Evolutionary conservation across 2,888 invertebrate species (phyloP).

Genomic region (Acanthosepion pharaonis): DNA sequence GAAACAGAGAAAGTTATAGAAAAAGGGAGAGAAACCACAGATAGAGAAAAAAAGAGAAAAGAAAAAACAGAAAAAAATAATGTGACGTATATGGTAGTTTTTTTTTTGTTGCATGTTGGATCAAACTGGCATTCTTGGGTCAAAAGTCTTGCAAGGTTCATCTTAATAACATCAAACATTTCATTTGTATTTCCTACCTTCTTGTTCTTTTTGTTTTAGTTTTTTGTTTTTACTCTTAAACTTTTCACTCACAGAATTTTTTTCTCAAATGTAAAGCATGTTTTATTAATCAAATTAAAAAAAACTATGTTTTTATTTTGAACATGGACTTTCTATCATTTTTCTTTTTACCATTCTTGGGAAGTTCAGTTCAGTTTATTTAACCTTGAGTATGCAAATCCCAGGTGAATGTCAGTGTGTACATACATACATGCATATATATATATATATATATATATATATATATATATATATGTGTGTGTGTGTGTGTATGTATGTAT

Average conservation of each 20-base stretch:
- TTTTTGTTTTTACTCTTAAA: background rate
- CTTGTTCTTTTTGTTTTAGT: background rate
- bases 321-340: background rate
- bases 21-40: too few relatives aligned
- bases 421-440: background rate
- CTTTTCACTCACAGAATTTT: background rate
- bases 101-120: background rate
- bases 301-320: background rate
- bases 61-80: too few relatives aligned
- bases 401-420: background rate
- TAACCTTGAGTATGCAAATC: background rate
- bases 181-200: background rate
- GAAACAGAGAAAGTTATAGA: too few relatives aligned
- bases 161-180: background rate
- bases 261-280: background rate
- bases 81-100: too few relatives aligned
- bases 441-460: constrained; percentile 33
- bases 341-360: background rate
- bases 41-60: too few relatives aligned
- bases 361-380: background rate
- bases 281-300: constrained; percentile 11
- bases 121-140: background rate
- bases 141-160: background rate
- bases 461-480: background rate
- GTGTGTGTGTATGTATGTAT: background rate